phyloP scores from a whole-genome alignment of 2,888 invertebrate genomes.

The Drosophila koepferae region DNA sequence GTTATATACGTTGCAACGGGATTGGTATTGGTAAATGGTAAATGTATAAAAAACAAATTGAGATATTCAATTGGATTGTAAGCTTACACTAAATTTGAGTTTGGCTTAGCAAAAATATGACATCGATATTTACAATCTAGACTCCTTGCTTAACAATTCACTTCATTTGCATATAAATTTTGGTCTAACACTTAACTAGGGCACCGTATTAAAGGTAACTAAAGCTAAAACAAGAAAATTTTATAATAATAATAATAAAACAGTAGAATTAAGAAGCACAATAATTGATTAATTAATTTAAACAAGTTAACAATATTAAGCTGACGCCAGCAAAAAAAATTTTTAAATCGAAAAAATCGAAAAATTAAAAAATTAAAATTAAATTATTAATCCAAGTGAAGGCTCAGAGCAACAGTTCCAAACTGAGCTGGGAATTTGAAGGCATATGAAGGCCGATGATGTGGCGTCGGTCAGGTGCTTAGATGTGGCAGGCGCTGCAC shows the following conservation, averaged over 20 bases:
- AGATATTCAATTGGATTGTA: slow-evolving; percentile 25
- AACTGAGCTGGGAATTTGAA: neutral
- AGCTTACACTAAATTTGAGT: slow-evolving; percentile 22
- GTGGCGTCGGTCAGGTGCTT: neutral
- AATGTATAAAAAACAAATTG: slow-evolving; percentile 10
- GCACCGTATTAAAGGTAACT: slow-evolving; percentile 1
- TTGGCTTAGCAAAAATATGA: slow-evolving; percentile 37
- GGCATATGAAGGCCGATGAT: neutral
- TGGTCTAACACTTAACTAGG: slow-evolving; percentile 7
- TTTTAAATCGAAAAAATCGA: too few species aligned
- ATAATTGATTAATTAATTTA: neutral
- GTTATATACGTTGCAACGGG: neutral
- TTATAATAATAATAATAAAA: too few species aligned
- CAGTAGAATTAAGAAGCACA: neutral
- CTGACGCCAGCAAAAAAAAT: neutral
- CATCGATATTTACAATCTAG: neutral
- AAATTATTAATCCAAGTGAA: neutral
- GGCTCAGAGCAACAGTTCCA: neutral
- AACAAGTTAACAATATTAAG: slow-evolving; percentile 6
- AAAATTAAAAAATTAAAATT: too few species aligned
- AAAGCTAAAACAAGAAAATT: neutral
- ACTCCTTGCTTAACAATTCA: neutral
- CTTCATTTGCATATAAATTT: slow-evolving; percentile 5
- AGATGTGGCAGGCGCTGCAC: neutral
- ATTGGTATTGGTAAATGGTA: neutral